Base-by-base conservation (phyloP, 2,797 vertebrate genomes). In the Sciaenops ocellatus region DNA sequence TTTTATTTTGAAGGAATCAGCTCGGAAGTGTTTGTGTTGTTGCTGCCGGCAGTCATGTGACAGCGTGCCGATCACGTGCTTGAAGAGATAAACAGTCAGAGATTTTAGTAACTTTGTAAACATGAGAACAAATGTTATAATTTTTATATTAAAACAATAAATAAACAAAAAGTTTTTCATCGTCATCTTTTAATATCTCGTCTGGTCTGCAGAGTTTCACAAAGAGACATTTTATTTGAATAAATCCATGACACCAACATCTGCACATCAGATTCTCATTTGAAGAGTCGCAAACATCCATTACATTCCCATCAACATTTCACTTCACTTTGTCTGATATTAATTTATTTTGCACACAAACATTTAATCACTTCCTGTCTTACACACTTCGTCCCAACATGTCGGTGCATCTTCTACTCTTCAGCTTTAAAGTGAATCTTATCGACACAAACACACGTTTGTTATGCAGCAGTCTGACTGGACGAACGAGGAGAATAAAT, bases 1-100 rank as follows among this genome's bases (percentile, higher is more conserved):
- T 56, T 64, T 82, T 83, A 70, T 56, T 78, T 26, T 83, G 76
- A 66, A 78, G 30, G 47, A 34, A 2, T 2, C 20, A 3, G 20
- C 3, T 5, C 48, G 65, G 75, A 78, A 65, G 65, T 50, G 4
- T 1, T 4, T 3, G 28, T 56, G 10, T 69, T 48, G 12, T 42
- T 18, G 6, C 18, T 20, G 44, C 17, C 22, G 56, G 8, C 5
- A 51, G 60, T 78, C 76, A 70, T n/a, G 61, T 74, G 75, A 74
- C 10, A 22, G n/a, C 3, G 16, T 54, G 46, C 42, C 2, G 1
- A 28, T 59, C 69, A 82, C 15, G 9, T 74, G 79, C 6, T 16
- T 1, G 34, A 38, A 8, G 13, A 16, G 5, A 42, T 18, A 42
- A n/a, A 11, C 9, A 52, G 9, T 12, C 52, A 18, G 13, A 16